Conservation (phyloP, 2,113 vertebrate species). For the Gadus macrocephalus region DNA sequence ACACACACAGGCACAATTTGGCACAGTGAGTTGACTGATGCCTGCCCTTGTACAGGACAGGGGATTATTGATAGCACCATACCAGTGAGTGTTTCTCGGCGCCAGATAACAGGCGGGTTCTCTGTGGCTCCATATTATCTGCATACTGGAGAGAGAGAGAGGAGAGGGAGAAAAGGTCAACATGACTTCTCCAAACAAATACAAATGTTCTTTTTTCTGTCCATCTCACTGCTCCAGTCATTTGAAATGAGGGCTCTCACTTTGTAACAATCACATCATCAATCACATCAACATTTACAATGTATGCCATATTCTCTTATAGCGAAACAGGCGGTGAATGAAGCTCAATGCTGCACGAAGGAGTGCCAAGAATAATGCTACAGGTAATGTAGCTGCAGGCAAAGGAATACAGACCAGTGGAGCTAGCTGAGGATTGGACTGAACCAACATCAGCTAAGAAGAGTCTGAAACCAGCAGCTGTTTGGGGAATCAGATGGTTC, state of each 20-base stretch:
- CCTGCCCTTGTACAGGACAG: not conserved
- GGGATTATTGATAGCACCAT: not conserved
- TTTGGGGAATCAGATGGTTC: constrained; percentile 46
- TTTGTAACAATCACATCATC: not conserved
- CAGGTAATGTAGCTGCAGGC: not conserved
- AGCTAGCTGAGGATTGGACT: constrained; percentile 12
- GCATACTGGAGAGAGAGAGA: constrained; percentile 31
- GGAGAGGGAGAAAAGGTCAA: constrained; percentile 3
- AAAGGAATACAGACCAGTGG: constrained; percentile 12
- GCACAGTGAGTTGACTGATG: not conserved
- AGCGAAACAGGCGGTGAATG: not conserved
- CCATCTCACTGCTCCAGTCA: not conserved
- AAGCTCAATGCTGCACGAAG: not conserved
- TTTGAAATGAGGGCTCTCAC: not conserved
- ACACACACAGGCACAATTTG: not conserved
- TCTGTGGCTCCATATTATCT: constrained; percentile 40
- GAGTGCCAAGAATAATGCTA: not conserved
- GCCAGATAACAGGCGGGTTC: constrained; percentile 8
- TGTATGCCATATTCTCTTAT: not conserved
- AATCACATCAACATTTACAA: not conserved
- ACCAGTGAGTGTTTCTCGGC: too few relatives aligned
- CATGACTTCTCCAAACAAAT: not conserved
- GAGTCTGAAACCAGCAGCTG: constrained; percentile 24
- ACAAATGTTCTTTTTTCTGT: not conserved
- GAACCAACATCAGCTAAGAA: constrained; percentile 24